Evolutionary conservation across 2,797 vertebrate species (phyloP), one percentile per base, ranked within the genome.

Genomic region (Crenichthys baileyi): DNA sequence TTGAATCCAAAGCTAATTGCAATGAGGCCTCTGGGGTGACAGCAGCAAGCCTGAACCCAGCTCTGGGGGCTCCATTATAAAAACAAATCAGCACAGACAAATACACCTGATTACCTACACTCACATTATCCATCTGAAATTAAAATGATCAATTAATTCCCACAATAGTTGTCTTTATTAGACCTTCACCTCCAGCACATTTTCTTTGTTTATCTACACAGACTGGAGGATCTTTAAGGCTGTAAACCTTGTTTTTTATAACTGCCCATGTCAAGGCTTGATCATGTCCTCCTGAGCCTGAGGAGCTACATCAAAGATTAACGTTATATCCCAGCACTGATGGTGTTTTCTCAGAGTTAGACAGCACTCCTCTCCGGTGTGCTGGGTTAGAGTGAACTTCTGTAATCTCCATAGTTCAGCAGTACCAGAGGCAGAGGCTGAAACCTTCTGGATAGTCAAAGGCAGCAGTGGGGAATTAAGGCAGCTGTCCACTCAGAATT

Each of bases 391-490:
- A 84, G 63, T 55, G 79, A 83, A 89, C 55, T 72, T 82, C 79
- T 61, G 76, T 67, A 73, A 31, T 56, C 75, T 73, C 31, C 41
- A 51, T 46, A 2, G 85, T 81, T 91, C 79, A 73, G 71, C 88
- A 83, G 87, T 85, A 87, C 85, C 85, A 90, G 80, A 91, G 75
- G 74, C 63, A 76, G 65, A 83, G 79, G 79, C 86, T 73, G 50
- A 82, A 80, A 84, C 85, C 90, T 90, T 85, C 81, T 85, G 84
- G 87, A 82, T 91, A 55, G 51, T 92, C 89, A 81, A 96, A 96
- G 96, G 95, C 95, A 95, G 92, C 90, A 29, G 82, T 92, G 92
- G 94, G 92, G 90, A 94, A 91, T 94, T 95, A 96, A 96, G 96
- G 95, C 94, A 92, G 82, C 75, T 89, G 89, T 94, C 94, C 91